Conservation (phyloP, 2,113 vertebrate genomes). For the Gavia stellata region DNA sequence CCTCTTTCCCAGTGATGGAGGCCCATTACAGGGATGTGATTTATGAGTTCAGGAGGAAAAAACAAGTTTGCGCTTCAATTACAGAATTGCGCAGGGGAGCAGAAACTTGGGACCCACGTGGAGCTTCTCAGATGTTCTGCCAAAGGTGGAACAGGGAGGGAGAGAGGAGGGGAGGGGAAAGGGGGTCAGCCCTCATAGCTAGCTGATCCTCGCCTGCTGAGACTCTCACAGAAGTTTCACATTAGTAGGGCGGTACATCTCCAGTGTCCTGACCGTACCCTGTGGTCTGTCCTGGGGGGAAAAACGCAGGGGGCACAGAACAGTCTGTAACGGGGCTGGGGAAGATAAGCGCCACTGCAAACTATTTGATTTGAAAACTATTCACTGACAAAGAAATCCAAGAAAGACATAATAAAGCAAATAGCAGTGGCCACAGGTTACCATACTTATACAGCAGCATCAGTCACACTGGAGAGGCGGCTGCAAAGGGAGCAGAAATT, state of each 20-base stretch:
- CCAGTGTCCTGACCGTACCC: not conserved
- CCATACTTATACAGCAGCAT: not conserved
- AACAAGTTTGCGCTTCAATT: not conserved
- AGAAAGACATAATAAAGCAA: not conserved
- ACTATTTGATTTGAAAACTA: not conserved
- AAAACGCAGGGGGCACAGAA: not conserved
- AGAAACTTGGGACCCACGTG: not conserved
- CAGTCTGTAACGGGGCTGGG: rapidly evolving
- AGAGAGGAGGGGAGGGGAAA: not conserved
- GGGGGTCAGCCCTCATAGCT: not conserved
- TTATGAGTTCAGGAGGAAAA: not conserved
- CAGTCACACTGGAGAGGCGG: not conserved
- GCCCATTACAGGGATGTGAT: not conserved
- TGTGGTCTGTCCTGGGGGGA: not conserved
- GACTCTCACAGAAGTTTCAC: not conserved
- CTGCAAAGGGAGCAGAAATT: not conserved
- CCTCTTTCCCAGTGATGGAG: not conserved
- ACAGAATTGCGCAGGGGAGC: not conserved
- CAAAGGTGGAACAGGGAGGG: not conserved
- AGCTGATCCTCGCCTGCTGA: not conserved
- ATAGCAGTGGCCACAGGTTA: not conserved
- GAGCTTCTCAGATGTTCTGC: not conserved
- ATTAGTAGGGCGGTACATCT: not conserved
- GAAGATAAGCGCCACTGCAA: not conserved
- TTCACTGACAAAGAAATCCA: not conserved